Conservation (phyloP, 2,113 vertebrate species). For the Lophotis ruficrista region DNA sequence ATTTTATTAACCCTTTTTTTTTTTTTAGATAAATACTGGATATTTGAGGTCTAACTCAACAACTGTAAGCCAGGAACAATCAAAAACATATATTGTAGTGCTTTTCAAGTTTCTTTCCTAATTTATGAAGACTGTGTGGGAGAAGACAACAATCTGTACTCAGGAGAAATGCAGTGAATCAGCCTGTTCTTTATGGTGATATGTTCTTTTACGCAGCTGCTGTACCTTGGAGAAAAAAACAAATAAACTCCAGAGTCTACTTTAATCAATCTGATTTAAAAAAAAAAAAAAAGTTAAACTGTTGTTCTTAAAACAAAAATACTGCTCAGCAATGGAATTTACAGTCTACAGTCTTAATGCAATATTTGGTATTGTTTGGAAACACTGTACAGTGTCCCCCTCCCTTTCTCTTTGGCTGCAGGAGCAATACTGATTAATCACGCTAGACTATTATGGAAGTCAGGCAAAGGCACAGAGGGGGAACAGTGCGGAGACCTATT, state of each 20-base stretch:
- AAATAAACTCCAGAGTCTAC: slow-evolving; percentile 25
- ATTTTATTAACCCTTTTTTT: neutral
- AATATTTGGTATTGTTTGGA: neutral
- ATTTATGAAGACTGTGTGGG: slow-evolving; percentile 56
- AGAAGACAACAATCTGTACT: slow-evolving; percentile 63
- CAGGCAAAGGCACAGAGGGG: neutral
- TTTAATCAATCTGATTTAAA: neutral
- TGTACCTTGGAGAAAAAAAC: slow-evolving; percentile 23
- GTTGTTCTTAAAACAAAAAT: neutral
- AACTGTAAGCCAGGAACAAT: neutral
- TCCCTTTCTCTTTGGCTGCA: neutral
- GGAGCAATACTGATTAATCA: neutral
- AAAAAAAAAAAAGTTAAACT: neutral
- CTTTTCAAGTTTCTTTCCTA: slow-evolving; percentile 38
- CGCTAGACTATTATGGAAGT: neutral
- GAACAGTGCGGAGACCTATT: neutral
- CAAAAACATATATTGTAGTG: neutral
- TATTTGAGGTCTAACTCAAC: neutral
- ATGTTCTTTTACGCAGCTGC: slow-evolving; percentile 49
- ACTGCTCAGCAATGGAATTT: neutral
- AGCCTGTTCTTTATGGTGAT: slow-evolving; percentile 60
- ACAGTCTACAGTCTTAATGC: neutral
- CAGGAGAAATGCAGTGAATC: slow-evolving; percentile 60
- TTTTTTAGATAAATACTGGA: neutral
- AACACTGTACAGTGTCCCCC: neutral